Conservation (phyloP, 2,113 vertebrate species). For the Cervus canadensis region DNA sequence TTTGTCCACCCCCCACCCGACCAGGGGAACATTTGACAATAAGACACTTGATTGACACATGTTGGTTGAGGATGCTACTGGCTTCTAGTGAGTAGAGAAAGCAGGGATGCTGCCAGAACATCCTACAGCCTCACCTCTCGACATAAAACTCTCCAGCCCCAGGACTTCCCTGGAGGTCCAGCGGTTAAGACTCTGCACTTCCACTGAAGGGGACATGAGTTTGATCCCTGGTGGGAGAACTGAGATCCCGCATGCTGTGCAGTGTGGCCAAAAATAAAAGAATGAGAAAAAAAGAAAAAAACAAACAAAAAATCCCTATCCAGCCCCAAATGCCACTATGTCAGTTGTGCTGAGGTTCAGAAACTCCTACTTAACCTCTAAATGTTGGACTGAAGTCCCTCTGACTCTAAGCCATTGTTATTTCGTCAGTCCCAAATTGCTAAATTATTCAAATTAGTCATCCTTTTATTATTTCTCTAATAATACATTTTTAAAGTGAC, state of each 20-base stretch:
- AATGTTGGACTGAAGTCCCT: background rate
- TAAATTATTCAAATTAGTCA: constrained; percentile 7
- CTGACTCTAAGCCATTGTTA: background rate
- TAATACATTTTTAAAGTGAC: background rate
- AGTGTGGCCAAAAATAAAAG: background rate
- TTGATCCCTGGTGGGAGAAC: background rate
- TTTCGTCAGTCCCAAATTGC: background rate
- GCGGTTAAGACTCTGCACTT: background rate
- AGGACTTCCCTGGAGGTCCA: background rate
- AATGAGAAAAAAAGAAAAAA: background rate
- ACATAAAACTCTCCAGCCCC: background rate
- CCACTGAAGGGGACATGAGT: background rate
- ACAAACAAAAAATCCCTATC: background rate
- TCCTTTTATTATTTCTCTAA: background rate
- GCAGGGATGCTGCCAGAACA: background rate
- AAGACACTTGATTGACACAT: background rate
- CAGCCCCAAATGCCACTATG: background rate
- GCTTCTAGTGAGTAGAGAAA: background rate
- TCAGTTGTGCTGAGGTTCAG: background rate
- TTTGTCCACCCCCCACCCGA: background rate
- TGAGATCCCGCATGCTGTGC: background rate
- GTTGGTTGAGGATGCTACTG: background rate
- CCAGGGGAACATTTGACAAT: background rate
- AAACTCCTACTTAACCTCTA: background rate
- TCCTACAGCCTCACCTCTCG: background rate